Base-by-base conservation (phyloP, 2,888 invertebrate species). In the Bombylius major region DNA sequence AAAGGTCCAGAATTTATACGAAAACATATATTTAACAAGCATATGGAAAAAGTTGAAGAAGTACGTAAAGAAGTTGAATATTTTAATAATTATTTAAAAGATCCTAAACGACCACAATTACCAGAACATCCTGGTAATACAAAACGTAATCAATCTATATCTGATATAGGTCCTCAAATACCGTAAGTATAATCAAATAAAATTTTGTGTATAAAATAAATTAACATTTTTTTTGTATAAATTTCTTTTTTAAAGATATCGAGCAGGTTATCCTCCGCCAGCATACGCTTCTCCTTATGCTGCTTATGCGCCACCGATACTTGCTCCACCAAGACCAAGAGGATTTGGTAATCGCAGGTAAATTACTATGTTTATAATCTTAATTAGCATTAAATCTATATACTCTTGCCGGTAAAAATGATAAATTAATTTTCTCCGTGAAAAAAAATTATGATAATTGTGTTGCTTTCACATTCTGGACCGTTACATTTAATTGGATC, bases 1-100 rank as follows among this genome's bases (percentile, higher is more conserved):
- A 99, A 98, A 72, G 88, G 98, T 0, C 97, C 98, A 0, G 98
- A 99, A 71, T 99, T 97, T 75, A 96, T 99, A 39, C 84, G 94
- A 59, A 99, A 99, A 71, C 99, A 99, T 71, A 95, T 99, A 62
- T 89, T 93, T 69, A 97, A 97, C 72, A 99, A 99, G 69, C 98
- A 99, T 68, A 86, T 75, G 0, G 98, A 99, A 68, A 98, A 97
- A 76, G 87, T 99, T 48, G 93, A 97, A 46, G 97, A 98, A 75
- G 97, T 97, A 2, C 89, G 90, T 62, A 91, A 93, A 67, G 97
- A 98, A 77, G 97, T 96, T 56, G 84, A 92, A 66, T 99, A 94
- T 75, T 99, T 97, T 77, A 99, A 99, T 76, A 96, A 96, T 73
- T 99, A 97, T 77, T 76, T 89, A 65, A 82, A 85, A 63, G 99